Evolutionary conservation across 2,113 vertebrate genomes (phyloP), one percentile per base, ranked within the genome.

Genomic region (Salvelinus sp.): DNA sequence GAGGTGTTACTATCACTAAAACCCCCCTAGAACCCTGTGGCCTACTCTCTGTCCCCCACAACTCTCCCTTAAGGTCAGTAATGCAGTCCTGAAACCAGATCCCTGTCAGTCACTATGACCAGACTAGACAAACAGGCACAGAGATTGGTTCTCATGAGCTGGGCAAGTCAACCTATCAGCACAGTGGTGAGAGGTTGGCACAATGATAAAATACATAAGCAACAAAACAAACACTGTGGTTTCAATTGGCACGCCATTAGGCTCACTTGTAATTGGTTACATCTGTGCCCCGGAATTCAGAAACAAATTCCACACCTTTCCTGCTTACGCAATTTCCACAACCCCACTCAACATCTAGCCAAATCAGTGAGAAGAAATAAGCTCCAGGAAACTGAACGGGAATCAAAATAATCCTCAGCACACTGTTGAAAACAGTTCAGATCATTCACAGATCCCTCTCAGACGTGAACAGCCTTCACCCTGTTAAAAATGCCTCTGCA

Each of bases 61-160:
- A 10, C 57, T 65, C 22, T 71, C 79, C 50, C 69, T 27, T 57
- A 20, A 60, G 77, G 72, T 75, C 76, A 80, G 69, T 58, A 75
- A 44, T 69, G 70, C 12, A 16, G 38, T 64, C 66, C 14, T 75
- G 79, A 85, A 72, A 88, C 74, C 60, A 4, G 54, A 85, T 79
- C 82, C 2, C 47, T 20, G 30, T 63, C 73, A 67, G 74, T 80
- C 72, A 38, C 60, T 47, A 62, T 20, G 47, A 74, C 70, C n/a
- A 33, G 63, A 47, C 20, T 13, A 73, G 27, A 84, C 69, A 65
- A 27, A 76, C 44, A 69, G 14, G 20, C 16, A 54, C 12, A 16
- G 16, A 54, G 50, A 54, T 54, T 18, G 12, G 50, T 54, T 54
- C 50, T 54, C 38, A 9, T 54, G 16, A 54, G 16, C 16, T 18